Evolutionary conservation across 2,888 invertebrate genomes (phyloP).

Genomic region (Hoplodrina ambigua): DNA sequence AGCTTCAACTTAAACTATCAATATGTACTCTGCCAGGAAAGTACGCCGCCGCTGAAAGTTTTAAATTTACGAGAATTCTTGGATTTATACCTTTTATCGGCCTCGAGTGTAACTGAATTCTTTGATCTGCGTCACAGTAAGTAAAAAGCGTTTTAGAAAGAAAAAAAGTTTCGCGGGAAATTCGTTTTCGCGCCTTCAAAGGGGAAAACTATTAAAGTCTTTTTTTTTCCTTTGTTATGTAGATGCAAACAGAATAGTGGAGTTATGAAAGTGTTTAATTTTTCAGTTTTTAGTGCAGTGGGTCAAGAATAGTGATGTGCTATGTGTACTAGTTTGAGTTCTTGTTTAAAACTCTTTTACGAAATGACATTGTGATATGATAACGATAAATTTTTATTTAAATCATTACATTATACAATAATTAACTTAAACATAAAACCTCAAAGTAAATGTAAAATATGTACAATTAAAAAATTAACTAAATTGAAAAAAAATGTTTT

Average conservation of each 20-base stretch:
- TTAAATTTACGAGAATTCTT: conserved; percentile 62
- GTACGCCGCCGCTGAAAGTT: conserved; percentile 43
- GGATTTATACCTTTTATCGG: conserved; percentile 64
- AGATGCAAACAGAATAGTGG: conserved; percentile 63
- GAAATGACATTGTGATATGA: too few species aligned
- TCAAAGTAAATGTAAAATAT: too few species aligned
- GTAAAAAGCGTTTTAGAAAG: conserved; percentile 74
- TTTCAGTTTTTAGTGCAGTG: conserved; percentile 42
- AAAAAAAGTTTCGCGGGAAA: conserved; percentile 71
- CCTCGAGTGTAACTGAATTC: conserved; percentile 71
- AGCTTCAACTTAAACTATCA: conserved; percentile 43
- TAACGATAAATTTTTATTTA: too few species aligned
- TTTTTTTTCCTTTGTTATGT: conserved; percentile 65
- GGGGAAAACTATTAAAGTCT: conserved; percentile 69
- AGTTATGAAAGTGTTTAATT: conserved; percentile 60
- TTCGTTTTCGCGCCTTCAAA: conserved; percentile 71
- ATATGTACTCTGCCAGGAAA: conserved; percentile 24
- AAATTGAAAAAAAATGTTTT: too few species aligned
- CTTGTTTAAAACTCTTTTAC: too few species aligned
- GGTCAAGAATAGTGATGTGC: conserved; percentile 24
- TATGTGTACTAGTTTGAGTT: neutral
- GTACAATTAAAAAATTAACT: too few species aligned
- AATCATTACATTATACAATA: too few species aligned
- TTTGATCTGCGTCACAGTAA: conserved; percentile 76
- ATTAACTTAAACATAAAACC: too few species aligned